Evolutionary conservation across 2,113 vertebrate genomes (phyloP).

Genomic region (Gallinago jamesoni): DNA sequence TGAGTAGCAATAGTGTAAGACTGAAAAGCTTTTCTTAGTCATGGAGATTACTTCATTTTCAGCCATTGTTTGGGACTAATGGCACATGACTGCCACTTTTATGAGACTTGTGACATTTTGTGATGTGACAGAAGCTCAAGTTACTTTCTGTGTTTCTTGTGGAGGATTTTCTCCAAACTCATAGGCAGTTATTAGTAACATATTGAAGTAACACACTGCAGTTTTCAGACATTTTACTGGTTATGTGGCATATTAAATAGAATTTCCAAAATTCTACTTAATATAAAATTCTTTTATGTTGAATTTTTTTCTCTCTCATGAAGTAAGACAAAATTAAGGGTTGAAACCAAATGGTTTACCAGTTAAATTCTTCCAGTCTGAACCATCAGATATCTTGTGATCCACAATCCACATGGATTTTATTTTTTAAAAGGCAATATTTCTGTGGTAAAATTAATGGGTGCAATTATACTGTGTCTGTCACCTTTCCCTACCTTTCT

Average conservation of each 20-base stretch:
- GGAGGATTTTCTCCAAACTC: conserved; percentile 2
- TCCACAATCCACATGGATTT: background rate
- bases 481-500: background rate
- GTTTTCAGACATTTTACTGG: background rate
- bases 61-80: conserved; percentile 2
- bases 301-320: background rate
- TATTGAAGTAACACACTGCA: background rate
- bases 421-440: background rate
- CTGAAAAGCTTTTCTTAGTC: conserved; percentile 7
- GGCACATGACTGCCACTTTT: background rate
- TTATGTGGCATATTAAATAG: background rate
- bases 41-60: conserved; percentile 8
- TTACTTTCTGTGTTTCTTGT: background rate
- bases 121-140: background rate
- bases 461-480: background rate
- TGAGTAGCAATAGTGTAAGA: background rate
- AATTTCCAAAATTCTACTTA: background rate
- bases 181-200: background rate
- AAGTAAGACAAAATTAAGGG: background rate
- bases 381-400: background rate
- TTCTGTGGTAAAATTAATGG: background rate
- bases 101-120: background rate
- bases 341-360: background rate
- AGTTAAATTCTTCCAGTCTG: background rate
- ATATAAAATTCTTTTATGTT: background rate